Conservation (phyloP, 2,888 invertebrate species). For the Drosophila pegasa region DNA sequence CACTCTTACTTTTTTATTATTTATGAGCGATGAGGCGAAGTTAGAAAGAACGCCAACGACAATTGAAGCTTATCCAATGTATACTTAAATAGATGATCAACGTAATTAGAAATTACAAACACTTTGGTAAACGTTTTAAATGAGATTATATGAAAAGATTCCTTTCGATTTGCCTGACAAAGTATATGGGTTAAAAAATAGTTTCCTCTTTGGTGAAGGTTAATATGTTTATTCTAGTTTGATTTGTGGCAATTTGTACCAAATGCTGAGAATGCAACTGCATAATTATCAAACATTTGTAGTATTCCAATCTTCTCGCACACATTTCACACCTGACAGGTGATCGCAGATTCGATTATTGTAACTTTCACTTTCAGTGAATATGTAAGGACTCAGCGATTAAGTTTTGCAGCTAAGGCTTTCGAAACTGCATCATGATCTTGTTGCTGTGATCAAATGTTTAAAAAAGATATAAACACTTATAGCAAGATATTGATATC, state of each 20-base stretch:
- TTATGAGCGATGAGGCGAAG: constrained; percentile 44
- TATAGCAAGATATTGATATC: constrained; percentile 55
- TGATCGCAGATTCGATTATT: constrained; percentile 54
- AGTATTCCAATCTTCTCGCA: constrained; percentile 46
- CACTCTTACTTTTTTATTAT: no score
- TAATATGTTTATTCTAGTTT: not conserved
- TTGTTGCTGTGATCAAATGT: constrained; percentile 72
- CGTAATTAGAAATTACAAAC: constrained; percentile 58
- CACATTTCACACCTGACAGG: constrained; percentile 57
- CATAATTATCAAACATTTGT: constrained; percentile 18
- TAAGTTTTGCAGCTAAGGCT: constrained; percentile 62
- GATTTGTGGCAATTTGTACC: not conserved
- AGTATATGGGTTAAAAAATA: no score
- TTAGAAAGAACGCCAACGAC: constrained; percentile 50
- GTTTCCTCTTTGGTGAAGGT: not conserved
- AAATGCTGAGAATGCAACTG: constrained; percentile 36
- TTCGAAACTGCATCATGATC: constrained; percentile 78
- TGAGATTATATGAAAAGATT: constrained; percentile 62
- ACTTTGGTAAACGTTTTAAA: constrained; percentile 68
- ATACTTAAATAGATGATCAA: constrained; percentile 68
- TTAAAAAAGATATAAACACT: constrained; percentile 68
- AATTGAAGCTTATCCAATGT: constrained; percentile 47
- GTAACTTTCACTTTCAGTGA: constrained; percentile 61
- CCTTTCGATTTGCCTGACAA: constrained; percentile 45
- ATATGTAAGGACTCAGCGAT: constrained; percentile 53